Conservation (phyloP, 2,888 invertebrate species). For the Smittia sp. region DNA sequence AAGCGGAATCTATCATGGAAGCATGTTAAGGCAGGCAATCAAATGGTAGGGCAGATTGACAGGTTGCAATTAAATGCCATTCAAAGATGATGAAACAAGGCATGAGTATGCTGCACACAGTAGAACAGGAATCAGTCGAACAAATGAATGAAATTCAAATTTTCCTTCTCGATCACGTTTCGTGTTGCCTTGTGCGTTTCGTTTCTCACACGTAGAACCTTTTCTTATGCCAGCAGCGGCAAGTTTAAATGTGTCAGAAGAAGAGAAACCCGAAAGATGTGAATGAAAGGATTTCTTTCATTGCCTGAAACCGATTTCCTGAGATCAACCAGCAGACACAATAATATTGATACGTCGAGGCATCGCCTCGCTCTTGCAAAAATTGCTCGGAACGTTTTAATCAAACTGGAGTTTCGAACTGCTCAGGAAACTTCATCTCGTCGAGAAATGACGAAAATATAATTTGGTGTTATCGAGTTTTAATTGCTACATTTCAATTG, state of each 20-base stretch:
- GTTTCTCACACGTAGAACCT: too few species aligned
- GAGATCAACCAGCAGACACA: constrained; percentile 25
- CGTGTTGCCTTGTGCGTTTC: background rate
- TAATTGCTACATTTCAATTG: constrained; percentile 32
- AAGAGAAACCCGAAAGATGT: constrained; percentile 10
- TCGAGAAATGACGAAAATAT: background rate
- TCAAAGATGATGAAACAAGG: constrained; percentile 33
- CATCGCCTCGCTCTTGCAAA: background rate
- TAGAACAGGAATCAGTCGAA: constrained; percentile 36
- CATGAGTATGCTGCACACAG: constrained; percentile 20
- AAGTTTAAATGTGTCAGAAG: constrained; percentile 35
- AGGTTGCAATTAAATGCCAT: constrained; percentile 41
- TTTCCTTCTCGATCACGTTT: background rate
- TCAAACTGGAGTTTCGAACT: background rate
- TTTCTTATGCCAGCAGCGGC: too few species aligned
- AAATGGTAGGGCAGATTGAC: constrained; percentile 34
- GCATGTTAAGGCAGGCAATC: background rate
- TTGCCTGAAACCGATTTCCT: background rate
- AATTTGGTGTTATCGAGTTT: constrained; percentile 26
- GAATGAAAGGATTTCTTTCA: constrained; percentile 26
- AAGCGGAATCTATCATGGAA: constrained; percentile 16
- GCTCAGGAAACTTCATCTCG: too few species aligned
- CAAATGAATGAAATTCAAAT: constrained; percentile 30
- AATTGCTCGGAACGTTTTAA: background rate
- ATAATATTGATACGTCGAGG: constrained; percentile 35